A percentile compares a stretch with the other conserved stretches of the same genome.
Conservation (phyloP, 1,140 invertebrate genomes). For the Hylyphantes graminicola region DNA sequence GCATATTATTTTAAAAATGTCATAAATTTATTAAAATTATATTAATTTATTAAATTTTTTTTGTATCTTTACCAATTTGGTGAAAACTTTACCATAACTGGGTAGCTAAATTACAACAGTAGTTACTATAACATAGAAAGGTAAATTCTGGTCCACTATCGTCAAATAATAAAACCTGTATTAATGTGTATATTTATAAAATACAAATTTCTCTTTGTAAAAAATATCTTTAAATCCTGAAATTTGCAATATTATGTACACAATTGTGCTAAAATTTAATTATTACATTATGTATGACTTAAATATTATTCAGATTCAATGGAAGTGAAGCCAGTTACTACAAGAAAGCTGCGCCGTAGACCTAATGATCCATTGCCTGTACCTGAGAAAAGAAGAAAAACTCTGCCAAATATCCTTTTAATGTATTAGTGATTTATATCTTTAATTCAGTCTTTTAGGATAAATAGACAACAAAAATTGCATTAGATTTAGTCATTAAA, state of each 20-base stretch:
- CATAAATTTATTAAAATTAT: no score
- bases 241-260: neutral
- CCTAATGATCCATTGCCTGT: slow-evolving; percentile 91
- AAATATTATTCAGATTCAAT: slow-evolving; percentile 63
- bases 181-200: neutral
- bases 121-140: neutral
- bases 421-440: neutral
- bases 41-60: no score
- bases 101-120: no score
- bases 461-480: no score
- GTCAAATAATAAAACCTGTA: neutral
- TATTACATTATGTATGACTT: neutral
- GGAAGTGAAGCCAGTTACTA: slow-evolving; percentile 75
- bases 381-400: slow-evolving; percentile 74
- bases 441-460: neutral
- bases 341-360: slow-evolving; percentile 87
- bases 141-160: neutral
- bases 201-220: neutral
- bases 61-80: no score
- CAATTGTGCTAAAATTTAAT: neutral
- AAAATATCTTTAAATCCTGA: neutral
- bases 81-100: no score
- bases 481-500: no score
- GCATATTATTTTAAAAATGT: no score
- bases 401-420: slow-evolving; percentile 74